phyloP scores from a whole-genome alignment of 2,797 vertebrate species.

The Brotula barbata region DNA sequence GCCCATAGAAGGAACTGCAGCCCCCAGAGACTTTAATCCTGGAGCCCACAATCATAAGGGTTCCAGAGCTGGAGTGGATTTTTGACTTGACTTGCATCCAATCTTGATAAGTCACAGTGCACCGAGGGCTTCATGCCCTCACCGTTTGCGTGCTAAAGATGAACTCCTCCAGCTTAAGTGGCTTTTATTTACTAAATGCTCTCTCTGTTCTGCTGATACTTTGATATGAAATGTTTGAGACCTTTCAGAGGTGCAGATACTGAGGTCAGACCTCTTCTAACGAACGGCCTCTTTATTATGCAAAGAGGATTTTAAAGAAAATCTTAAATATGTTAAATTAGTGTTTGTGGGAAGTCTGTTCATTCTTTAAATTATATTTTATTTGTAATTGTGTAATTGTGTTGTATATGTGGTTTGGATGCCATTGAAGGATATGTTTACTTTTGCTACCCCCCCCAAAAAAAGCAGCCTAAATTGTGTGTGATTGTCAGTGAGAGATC shows the following conservation, averaged over 20 bases:
- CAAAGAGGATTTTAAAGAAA: too few relatives aligned
- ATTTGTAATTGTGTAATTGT: too few relatives aligned
- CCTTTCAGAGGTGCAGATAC: neutral
- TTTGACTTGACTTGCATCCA: constrained; percentile 57
- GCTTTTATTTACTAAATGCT: constrained; percentile 10
- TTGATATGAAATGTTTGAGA: too few relatives aligned
- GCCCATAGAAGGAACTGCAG: constrained; percentile 68
- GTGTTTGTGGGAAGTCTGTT: too few relatives aligned
- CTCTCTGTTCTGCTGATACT: neutral
- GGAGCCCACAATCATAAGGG: constrained; percentile 43
- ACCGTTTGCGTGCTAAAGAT: constrained; percentile 30
- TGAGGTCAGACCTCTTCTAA: constrained; percentile 10
- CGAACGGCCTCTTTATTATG: too few relatives aligned
- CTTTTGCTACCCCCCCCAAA: too few relatives aligned
- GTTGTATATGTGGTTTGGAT: too few relatives aligned
- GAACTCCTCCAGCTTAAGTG: constrained; percentile 22
- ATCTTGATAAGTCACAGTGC: constrained; percentile 67
- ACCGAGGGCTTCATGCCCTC: constrained; percentile 35
- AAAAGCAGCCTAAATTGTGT: too few relatives aligned
- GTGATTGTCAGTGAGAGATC: neutral
- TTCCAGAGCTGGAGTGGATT: constrained; percentile 38
- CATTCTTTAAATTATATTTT: too few relatives aligned
- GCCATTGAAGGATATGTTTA: too few relatives aligned
- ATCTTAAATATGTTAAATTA: too few relatives aligned
- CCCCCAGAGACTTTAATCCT: constrained; percentile 59